Percentiles rank a stretch among this genome's conserved stretches.
Conservation (phyloP, 2,113 vertebrate genomes). For the Cathartes aura region DNA sequence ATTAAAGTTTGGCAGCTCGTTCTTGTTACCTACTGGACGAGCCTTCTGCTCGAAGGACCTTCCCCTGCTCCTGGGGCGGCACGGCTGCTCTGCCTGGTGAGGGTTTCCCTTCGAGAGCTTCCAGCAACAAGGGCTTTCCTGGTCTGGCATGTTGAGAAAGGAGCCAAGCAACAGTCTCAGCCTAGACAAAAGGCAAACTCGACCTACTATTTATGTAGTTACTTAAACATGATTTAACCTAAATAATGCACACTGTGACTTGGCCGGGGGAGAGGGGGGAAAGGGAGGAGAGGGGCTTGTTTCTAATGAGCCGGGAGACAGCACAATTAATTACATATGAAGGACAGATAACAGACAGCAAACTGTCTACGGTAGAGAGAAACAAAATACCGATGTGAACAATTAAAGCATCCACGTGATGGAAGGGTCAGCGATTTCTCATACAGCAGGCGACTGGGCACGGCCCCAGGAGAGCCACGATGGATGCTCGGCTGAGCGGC, state of each 20-base stretch:
- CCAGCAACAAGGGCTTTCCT: slow-evolving; percentile 47
- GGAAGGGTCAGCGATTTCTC: slow-evolving; percentile 43
- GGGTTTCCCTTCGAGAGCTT: slow-evolving; percentile 47
- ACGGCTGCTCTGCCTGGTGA: background rate
- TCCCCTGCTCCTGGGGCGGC: background rate
- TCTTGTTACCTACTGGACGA: slow-evolving; percentile 28
- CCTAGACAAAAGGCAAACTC: slow-evolving; percentile 76
- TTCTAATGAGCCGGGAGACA: slow-evolving; percentile 75
- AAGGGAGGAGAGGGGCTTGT: background rate
- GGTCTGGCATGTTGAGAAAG: slow-evolving; percentile 56
- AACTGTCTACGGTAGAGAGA: slow-evolving; percentile 45
- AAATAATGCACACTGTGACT: slow-evolving; percentile 70
- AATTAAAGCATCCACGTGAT: background rate
- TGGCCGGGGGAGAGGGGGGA: background rate
- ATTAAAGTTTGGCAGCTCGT: slow-evolving; percentile 43
- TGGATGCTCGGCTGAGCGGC: background rate
- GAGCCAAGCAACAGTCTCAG: slow-evolving; percentile 60
- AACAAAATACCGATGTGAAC: background rate
- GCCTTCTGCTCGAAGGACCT: slow-evolving; percentile 41
- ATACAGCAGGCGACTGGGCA: background rate
- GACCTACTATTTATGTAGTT: slow-evolving; percentile 76
- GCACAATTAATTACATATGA: slow-evolving; percentile 74
- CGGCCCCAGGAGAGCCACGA: background rate
- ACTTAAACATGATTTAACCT: slow-evolving; percentile 81
- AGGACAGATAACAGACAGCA: slow-evolving; percentile 69